Conservation (phyloP, 2,113 vertebrate species). For the Scomber japonicus region DNA sequence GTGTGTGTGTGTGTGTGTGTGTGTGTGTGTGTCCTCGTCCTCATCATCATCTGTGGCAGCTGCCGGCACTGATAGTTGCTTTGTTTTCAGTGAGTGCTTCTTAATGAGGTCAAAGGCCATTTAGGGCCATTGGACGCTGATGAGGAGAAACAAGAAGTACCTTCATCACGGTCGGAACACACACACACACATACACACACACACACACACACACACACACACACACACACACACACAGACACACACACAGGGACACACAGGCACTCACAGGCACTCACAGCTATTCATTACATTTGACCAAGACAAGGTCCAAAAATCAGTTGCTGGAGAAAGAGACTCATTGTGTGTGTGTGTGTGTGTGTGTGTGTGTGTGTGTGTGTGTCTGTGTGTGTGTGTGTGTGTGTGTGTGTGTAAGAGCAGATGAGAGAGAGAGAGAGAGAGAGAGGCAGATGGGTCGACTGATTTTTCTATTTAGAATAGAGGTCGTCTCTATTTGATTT, state of each 20-base stretch:
- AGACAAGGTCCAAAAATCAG: slow-evolving; percentile 77
- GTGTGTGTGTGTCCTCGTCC: slow-evolving; percentile 16
- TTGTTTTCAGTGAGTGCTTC: slow-evolving; percentile 78
- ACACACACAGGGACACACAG: slow-evolving; percentile 16
- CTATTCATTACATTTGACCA: slow-evolving; percentile 83
- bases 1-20: slow-evolving; percentile 22
- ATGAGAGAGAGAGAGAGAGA: slow-evolving; percentile 19
- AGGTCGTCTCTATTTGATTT: slow-evolving; percentile 44
- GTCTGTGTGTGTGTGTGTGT: slow-evolving; percentile 52
- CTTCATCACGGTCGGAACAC: slow-evolving; percentile 56
- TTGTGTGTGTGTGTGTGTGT: slow-evolving; percentile 69
- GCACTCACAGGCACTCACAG: slow-evolving; percentile 59
- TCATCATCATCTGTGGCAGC: slow-evolving; percentile 74
- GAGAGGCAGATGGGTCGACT: slow-evolving; percentile 41
- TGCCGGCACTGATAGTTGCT: slow-evolving; percentile 69
- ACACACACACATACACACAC: slow-evolving; percentile 64
- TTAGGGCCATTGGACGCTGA: slow-evolving; percentile 67
- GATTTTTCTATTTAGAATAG: slow-evolving; percentile 54
- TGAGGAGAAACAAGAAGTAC: slow-evolving; percentile 75
- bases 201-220: slow-evolving; percentile 41
- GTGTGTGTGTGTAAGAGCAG: slow-evolving; percentile 23
- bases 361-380: slow-evolving; percentile 55
- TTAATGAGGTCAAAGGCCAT: slow-evolving; percentile 85
- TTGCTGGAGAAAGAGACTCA: slow-evolving; percentile 77
- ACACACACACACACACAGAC: slow-evolving; percentile 37